Evolutionary conservation across 2,113 vertebrate genomes (phyloP).

Genomic region (Meriones unguiculatus): DNA sequence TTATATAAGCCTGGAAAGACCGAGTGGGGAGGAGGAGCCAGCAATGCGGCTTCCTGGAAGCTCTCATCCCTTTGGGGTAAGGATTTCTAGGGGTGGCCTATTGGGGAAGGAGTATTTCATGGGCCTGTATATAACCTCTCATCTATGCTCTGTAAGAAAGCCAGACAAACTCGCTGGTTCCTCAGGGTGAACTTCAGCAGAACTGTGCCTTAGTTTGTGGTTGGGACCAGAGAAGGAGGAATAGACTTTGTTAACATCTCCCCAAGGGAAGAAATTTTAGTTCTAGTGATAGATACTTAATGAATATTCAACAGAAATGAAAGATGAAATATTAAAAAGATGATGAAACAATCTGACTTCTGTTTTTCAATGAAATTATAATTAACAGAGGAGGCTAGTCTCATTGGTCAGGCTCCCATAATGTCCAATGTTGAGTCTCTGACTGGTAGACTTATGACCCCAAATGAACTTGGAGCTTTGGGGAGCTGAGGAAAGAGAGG

Average conservation of each 20-base stretch:
- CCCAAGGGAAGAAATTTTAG: neutral
- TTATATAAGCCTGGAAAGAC: neutral
- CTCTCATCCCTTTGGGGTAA: neutral
- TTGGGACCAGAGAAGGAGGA: neutral
- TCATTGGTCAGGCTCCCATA: constrained; percentile 1
- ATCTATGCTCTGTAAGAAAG: neutral
- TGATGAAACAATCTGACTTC: constrained; percentile 25
- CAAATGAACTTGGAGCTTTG: neutral
- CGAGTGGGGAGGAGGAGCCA: neutral
- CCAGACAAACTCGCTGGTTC: neutral
- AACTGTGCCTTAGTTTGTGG: neutral
- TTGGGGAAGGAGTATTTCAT: neutral
- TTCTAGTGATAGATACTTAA: neutral
- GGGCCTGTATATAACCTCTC: neutral
- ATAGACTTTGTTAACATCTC: neutral
- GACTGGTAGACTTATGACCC: neutral
- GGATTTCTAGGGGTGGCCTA: neutral
- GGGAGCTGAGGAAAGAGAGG: neutral
- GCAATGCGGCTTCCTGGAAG: neutral
- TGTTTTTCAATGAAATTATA: constrained; percentile 26
- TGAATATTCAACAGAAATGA: constrained; percentile 27
- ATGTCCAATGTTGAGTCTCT: neutral
- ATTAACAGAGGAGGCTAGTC: neutral
- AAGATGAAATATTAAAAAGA: constrained; percentile 9
- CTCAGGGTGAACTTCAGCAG: neutral